These are phyloP conservation scores for Sorex araneus DNA, from an alignment of 2,113 vertebrate genomes.

Conservation along the genomic window DNA sequence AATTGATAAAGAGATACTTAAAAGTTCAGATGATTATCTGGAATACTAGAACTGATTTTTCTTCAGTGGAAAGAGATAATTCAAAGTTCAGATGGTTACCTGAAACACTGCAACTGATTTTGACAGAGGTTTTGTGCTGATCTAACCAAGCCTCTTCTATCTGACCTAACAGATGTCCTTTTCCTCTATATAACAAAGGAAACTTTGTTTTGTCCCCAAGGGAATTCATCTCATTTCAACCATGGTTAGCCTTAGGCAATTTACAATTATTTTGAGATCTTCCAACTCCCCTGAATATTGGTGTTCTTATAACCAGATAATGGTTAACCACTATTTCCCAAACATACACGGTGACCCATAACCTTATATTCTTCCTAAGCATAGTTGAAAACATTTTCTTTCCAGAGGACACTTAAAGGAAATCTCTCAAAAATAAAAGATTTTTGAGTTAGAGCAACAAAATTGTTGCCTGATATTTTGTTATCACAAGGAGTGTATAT, in stretches of 20 bases:
- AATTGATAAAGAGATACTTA: background rate
- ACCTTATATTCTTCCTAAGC: slow-evolving; percentile 48
- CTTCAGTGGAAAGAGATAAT: background rate
- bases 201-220: slow-evolving; percentile 54
- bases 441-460: slow-evolving; percentile 54
- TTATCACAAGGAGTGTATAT: background rate
- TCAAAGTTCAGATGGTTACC: no score
- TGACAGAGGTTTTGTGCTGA: background rate
- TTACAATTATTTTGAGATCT: slow-evolving; percentile 73
- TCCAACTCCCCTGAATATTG: slow-evolving; percentile 46
- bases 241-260: slow-evolving; percentile 69
- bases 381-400: slow-evolving; percentile 51
- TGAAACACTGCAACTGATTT: background rate
- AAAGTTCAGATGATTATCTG: no score
- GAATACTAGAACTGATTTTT: background rate
- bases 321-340: slow-evolving; percentile 74
- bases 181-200: slow-evolving; percentile 27
- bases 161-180: slow-evolving; percentile 26
- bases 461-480: slow-evolving; percentile 47
- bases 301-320: slow-evolving; percentile 77
- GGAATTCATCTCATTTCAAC: slow-evolving; percentile 64
- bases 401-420: slow-evolving; percentile 34
- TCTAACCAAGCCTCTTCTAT: background rate
- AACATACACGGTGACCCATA: slow-evolving; percentile 68
- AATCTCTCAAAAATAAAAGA: background rate